Evolutionary conservation across 2,113 vertebrate genomes (phyloP), one percentile per base, ranked within the genome.

Genomic region (Todiramphus saurophagus): DNA sequence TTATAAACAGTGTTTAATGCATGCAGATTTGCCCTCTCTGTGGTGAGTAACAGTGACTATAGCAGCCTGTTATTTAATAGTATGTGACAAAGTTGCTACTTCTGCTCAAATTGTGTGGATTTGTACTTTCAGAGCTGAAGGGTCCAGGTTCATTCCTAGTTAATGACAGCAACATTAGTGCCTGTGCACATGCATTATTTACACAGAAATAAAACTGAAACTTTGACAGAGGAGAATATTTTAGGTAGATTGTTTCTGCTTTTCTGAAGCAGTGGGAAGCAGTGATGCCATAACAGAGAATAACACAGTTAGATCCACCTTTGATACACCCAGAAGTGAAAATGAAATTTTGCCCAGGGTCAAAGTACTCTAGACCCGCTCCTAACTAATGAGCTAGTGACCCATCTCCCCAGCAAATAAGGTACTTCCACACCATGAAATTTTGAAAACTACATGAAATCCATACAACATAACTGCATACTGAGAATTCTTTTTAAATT

Each of bases 151-250:
- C 92, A 94, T 94, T 90, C 69, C 33, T 44, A 67, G 37, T 63
- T 92, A 86, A 84, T 89, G 69, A 39, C 48, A 50, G 77, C 5
- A 83, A 64, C 69, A 25, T 46, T 27, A 21, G 43, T 68, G 83
- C 53, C 76, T 64, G 85, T 0, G 1, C 43, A 37, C 17, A 56
- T 44, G 56, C 66, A 44, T 89, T 95, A 92, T 96, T 95, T 95
- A 81, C 83, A 78, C 46, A 50, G 77, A 89, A 94, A 93, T 30
- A 75, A 82, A 93, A 95, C 92, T 94, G 79, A 96, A 94, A 87
- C 48, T 87, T 73, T 59, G 80, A 60, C 76, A 75, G 88, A 53
- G 39, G 56, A 93, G 75, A 86, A 74, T 84, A 78, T 87, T 95
- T 96, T 79, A 27, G 11, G 73, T 58, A 43, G 62, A 56, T 89